These are phyloP conservation scores for Malacoraja senta DNA, from an alignment of 2,797 vertebrate genomes.

Conservation along the genomic window DNA sequence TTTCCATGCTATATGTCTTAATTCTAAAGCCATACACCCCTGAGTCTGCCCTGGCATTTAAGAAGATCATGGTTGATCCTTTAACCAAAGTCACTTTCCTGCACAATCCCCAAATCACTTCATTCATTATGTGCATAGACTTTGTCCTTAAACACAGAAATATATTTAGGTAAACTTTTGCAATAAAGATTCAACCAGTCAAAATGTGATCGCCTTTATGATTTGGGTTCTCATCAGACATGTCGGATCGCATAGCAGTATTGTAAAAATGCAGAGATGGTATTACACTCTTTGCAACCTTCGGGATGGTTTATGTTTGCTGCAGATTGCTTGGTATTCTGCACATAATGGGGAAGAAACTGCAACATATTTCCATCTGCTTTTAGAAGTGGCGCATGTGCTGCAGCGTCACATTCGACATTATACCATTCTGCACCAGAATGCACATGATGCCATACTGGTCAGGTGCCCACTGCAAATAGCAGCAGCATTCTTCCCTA, in stretches of 20 bases:
- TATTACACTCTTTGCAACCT: not conserved
- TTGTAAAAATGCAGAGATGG: not conserved
- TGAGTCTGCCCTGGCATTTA: too few species aligned
- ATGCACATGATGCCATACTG: too few species aligned
- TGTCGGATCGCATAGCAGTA: not conserved
- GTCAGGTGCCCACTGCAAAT: not conserved
- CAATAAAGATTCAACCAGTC: not conserved
- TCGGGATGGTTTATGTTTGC: not conserved
- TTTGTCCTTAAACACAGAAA: not conserved
- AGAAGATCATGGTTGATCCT: too few species aligned
- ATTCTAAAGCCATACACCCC: too few species aligned
- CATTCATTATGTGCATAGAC: too few species aligned
- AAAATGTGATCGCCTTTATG: not conserved
- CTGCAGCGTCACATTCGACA: not conserved
- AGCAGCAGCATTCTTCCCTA: not conserved
- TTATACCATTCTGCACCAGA: too few species aligned
- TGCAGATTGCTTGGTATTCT: not conserved
- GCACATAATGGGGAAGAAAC: not conserved
- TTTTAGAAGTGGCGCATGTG: not conserved
- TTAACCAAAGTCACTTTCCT: too few species aligned
- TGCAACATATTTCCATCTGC: not conserved
- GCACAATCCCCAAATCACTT: too few species aligned
- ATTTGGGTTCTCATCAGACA: not conserved
- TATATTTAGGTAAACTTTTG: not conserved
- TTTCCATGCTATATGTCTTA: too few species aligned